These are phyloP conservation scores for Drosophila suboccidentalis DNA, from an alignment of 2,888 invertebrate species.

Conservation along the genomic window DNA sequence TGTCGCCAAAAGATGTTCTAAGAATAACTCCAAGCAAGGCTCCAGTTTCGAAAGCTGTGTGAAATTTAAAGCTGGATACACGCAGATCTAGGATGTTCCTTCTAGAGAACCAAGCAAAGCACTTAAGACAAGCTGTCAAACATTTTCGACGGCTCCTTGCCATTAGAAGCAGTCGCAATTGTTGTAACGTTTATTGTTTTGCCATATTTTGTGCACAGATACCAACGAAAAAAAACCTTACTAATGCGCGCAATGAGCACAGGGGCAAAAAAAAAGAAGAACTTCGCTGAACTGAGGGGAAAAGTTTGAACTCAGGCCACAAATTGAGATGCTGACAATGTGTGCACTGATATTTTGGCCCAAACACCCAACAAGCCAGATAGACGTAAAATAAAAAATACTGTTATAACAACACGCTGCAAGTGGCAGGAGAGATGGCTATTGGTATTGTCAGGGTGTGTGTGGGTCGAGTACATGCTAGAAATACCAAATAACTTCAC, in stretches of 20 bases:
- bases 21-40: neutral
- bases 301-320: constrained; percentile 11
- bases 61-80: constrained; percentile 2
- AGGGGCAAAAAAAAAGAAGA: neutral
- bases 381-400: constrained; percentile 31
- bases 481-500: constrained; percentile 76
- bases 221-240: constrained; percentile 34
- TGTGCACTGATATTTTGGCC: constrained; percentile 62
- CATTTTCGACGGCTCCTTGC: constrained; percentile 52
- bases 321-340: constrained; percentile 78
- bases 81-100: neutral
- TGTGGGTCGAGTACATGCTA: constrained; percentile 61
- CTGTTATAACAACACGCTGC: constrained; percentile 53
- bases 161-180: constrained; percentile 54
- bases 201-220: constrained; percentile 64
- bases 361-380: constrained; percentile 6
- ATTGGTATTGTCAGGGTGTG: constrained; percentile 17
- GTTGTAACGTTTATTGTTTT: constrained; percentile 77
- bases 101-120: constrained; percentile 33
- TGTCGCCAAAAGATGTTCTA: too few species aligned
- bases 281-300: neutral
- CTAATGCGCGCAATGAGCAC: constrained; percentile 58
- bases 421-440: constrained; percentile 18
- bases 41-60: neutral
- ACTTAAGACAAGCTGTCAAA: constrained; percentile 62